Evolutionary conservation across 2,113 vertebrate genomes (phyloP).

Genomic region (Theristicus caerulescens): DNA sequence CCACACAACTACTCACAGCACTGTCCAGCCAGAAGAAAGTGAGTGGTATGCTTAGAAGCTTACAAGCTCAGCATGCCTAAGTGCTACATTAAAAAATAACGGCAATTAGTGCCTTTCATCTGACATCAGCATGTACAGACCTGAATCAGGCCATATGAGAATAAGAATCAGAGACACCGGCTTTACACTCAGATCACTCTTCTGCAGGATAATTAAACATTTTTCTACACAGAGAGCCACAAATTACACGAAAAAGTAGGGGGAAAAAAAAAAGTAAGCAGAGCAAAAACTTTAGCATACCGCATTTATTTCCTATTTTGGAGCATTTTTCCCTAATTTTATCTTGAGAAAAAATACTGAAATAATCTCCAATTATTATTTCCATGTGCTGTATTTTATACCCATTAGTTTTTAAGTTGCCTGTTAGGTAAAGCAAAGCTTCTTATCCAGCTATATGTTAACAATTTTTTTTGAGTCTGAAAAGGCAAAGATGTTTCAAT

Average conservation of each 20-base stretch:
- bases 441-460: neutral
- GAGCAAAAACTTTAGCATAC: neutral
- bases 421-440: neutral
- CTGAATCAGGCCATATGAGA: neutral
- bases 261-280: neutral
- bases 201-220: neutral
- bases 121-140: neutral
- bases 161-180: neutral
- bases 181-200: neutral
- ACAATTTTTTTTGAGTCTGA: neutral
- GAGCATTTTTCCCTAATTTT: neutral
- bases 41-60: neutral
- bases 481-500: neutral
- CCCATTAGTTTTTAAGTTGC: neutral
- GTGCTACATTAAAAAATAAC: neutral
- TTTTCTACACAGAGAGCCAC: neutral
- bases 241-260: neutral
- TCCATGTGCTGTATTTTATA: neutral
- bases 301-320: neutral
- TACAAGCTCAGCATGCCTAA: neutral
- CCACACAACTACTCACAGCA: rapidly evolving
- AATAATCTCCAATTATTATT: neutral
- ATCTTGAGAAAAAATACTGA: neutral
- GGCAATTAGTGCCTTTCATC: neutral
- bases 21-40: neutral